These are phyloP conservation scores for Miniopterus natalensis DNA, from an alignment of 2,113 vertebrate genomes.

Conservation along the genomic window DNA sequence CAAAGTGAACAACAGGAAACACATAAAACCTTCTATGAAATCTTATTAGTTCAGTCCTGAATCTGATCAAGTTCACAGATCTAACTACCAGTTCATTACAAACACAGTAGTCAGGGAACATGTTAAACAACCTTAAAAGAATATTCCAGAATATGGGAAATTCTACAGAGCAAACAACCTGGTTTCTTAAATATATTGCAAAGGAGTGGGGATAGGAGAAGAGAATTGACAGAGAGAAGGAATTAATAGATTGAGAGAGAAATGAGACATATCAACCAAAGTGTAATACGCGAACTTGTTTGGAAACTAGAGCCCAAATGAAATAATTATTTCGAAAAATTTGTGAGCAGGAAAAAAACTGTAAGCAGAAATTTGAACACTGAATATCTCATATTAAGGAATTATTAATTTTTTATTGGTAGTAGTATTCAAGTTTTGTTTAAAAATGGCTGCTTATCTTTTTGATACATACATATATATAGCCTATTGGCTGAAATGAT, in stretches of 20 bases:
- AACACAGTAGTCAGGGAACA: not conserved
- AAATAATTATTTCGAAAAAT: not conserved
- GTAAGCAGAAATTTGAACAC: not conserved
- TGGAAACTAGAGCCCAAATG: not conserved
- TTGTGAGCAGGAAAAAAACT: not conserved
- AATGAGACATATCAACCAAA: not conserved
- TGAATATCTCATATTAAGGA: not conserved
- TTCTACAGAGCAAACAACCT: not conserved
- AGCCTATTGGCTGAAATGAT: not conserved
- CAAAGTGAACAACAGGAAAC: not conserved
- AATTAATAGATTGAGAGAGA: not conserved
- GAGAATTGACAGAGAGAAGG: not conserved
- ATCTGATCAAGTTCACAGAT: not conserved
- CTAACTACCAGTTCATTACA: not conserved
- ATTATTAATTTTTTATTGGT: not conserved
- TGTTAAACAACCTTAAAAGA: not conserved
- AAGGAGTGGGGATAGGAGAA: not conserved
- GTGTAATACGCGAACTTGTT: not conserved
- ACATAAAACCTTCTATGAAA: not conserved
- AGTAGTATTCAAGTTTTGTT: not conserved
- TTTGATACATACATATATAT: not conserved
- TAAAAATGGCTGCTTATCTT: not conserved
- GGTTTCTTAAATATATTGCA: not conserved
- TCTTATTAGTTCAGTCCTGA: not conserved
- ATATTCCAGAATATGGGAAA: not conserved